Evolutionary conservation across 2,113 vertebrate species (phyloP).

Genomic region (Psephotus haematonotus): DNA sequence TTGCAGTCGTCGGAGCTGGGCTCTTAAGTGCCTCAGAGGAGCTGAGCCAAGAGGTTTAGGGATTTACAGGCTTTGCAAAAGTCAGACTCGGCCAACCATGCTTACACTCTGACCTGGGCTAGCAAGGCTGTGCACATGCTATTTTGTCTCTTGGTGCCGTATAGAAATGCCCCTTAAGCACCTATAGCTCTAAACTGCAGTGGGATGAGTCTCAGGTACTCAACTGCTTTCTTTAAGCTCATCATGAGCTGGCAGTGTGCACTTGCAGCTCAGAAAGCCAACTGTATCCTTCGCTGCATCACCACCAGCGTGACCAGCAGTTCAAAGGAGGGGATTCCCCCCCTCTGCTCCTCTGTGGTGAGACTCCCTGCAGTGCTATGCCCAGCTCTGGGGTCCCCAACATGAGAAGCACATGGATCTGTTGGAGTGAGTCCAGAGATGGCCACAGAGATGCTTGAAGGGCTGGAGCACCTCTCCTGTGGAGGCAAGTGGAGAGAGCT

Average conservation of each 20-base stretch:
- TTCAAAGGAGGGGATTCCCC: neutral
- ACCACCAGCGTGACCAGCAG: neutral
- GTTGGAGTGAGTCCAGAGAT: neutral
- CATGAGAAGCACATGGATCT: neutral
- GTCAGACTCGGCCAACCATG: fast-evolving
- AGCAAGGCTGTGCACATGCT: fast-evolving
- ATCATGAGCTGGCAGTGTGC: neutral
- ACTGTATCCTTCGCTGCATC: neutral
- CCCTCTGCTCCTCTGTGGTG: neutral
- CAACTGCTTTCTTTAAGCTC: neutral
- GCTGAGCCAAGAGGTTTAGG: neutral
- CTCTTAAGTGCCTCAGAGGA: neutral
- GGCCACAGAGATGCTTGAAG: neutral
- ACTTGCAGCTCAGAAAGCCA: neutral
- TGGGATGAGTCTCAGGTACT: neutral
- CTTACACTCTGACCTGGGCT: neutral
- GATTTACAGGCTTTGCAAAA: neutral
- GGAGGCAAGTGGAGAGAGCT: neutral
- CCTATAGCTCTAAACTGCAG: neutral
- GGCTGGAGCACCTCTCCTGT: neutral
- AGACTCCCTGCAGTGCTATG: neutral
- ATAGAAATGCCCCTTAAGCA: neutral
- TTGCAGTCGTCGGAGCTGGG: fast-evolving
- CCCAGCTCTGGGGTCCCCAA: neutral
- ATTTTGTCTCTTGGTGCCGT: fast-evolving